A percentile compares a stretch with the other conserved stretches of the same genome.
Evolutionary conservation across 2,888 invertebrate genomes (phyloP).

Genomic region (Abscondita cerata): DNA sequence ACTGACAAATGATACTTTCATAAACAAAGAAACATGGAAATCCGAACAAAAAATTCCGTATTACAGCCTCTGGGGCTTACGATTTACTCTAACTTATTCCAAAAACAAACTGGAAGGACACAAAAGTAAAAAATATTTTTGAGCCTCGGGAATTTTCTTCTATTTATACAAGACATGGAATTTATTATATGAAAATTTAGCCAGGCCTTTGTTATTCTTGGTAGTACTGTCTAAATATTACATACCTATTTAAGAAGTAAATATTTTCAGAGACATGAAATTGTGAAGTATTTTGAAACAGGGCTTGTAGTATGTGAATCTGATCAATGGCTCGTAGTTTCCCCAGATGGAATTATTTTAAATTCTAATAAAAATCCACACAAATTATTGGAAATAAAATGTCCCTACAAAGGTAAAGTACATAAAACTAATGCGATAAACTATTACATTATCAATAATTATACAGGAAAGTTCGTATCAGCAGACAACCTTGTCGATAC

Average conservation of each 20-base stretch:
- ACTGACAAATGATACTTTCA: no score
- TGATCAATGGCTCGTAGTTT: no score
- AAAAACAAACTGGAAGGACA: slow-evolving; percentile 2
- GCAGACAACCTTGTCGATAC: neutral
- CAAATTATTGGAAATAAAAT: no score
- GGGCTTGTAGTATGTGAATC: no score
- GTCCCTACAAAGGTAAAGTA: no score
- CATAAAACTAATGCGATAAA: neutral
- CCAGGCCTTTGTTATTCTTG: neutral
- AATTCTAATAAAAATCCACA: no score
- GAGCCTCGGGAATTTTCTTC: slow-evolving; percentile 2
- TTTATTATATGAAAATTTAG: slow-evolving; percentile 4
- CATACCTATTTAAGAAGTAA: slow-evolving; percentile 2
- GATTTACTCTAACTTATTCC: neutral
- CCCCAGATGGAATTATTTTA: no score
- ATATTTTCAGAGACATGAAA: slow-evolving; percentile 1
- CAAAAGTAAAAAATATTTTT: slow-evolving; percentile 2
- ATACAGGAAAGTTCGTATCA: neutral
- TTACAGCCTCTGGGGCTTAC: slow-evolving; percentile 1
- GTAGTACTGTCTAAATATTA: no score
- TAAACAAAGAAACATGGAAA: no score
- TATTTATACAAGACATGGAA: slow-evolving; percentile 1
- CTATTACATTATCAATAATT: neutral
- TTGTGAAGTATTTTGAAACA: slow-evolving; percentile 4
- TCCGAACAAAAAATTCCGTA: neutral